Base-by-base conservation (phyloP, 2,113 vertebrate genomes). In the Prunella himalayana region DNA sequence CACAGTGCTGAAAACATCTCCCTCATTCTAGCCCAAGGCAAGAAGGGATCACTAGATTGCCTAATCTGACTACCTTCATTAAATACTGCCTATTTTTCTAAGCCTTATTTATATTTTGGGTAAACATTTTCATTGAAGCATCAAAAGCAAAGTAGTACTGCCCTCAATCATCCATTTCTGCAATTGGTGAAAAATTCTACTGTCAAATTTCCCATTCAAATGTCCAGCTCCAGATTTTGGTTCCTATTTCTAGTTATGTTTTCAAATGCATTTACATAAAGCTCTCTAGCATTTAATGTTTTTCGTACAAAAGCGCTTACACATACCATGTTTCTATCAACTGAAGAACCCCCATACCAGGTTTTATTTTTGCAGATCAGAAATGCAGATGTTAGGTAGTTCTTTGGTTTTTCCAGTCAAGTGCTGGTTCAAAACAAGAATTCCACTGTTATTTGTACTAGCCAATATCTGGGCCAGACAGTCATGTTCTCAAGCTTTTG, bases 401-500 rank as follows among this genome's bases (percentile, higher is more conserved):
- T 59, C 28, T 53, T 41, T 2, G 5, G 25, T 3, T 71, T 64
- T 39, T 3, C 8, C 18, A 28, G 42, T 45, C 23, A 68, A 77
- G 16, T 33, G 15, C 76, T 37, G 13, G 24, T 53, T 16, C 45
- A 51, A 51, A 70, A 53, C 11, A 19, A 82, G n/a, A 66, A 44
- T 27, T 13, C 33, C 60, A 33, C 18, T 42, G 24, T n/a, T 12
- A 5, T 21, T 69, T 61, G 23, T 35, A 60, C 7, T 1, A 57
- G 56, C 10, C 56, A 88, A 3, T 10, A 44, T 47, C 51, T 42
- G 10, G 35, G 30, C 19, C 30, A 33, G n/a, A 20, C 0, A 0
- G 54, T 13, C 27, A 57, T 0, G 3, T 41, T 64, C 65, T 59
- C 30, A 31, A 68, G n/a, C 4, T 56, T 23, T 72, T 27, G 13